A percentile compares a stretch with the other conserved stretches of the same genome.
phyloP scores from a whole-genome alignment of 2,797 vertebrate species.

The Echeneis naucrates region DNA sequence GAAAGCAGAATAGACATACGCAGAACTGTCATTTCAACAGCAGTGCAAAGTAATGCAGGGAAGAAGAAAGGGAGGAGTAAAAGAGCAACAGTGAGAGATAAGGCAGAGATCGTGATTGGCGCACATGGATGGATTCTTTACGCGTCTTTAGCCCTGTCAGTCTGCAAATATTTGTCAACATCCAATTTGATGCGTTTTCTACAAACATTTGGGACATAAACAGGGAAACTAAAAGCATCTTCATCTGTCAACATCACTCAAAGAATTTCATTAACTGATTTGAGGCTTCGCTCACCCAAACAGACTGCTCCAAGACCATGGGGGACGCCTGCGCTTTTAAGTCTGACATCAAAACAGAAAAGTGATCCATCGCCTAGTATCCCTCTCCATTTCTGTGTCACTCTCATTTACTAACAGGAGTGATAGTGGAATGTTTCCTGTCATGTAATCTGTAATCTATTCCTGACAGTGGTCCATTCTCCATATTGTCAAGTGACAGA shows the following conservation, averaged over 20 bases:
- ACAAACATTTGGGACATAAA: slow-evolving; percentile 56
- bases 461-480: neutral
- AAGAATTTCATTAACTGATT: slow-evolving; percentile 57
- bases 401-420: slow-evolving; percentile 21
- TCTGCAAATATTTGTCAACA: slow-evolving; percentile 69
- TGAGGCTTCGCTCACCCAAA: slow-evolving; percentile 40
- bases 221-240: slow-evolving; percentile 52
- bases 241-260: slow-evolving; percentile 70
- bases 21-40: slow-evolving; percentile 50
- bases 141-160: slow-evolving; percentile 34
- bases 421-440: neutral
- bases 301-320: slow-evolving; percentile 48
- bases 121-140: slow-evolving; percentile 34
- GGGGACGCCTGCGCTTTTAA: slow-evolving; percentile 53
- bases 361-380: slow-evolving; percentile 38
- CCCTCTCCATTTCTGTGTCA: slow-evolving; percentile 19
- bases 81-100: slow-evolving; percentile 24
- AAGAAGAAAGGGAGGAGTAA: neutral
- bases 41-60: slow-evolving; percentile 43
- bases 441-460: neutral
- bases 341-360: slow-evolving; percentile 64
- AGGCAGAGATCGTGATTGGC: slow-evolving; percentile 36
- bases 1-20: slow-evolving; percentile 29
- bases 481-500: neutral
- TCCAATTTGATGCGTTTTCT: slow-evolving; percentile 44